phyloP scores from a whole-genome alignment of 2,888 invertebrate species.

The Leptinotarsa juncta region DNA sequence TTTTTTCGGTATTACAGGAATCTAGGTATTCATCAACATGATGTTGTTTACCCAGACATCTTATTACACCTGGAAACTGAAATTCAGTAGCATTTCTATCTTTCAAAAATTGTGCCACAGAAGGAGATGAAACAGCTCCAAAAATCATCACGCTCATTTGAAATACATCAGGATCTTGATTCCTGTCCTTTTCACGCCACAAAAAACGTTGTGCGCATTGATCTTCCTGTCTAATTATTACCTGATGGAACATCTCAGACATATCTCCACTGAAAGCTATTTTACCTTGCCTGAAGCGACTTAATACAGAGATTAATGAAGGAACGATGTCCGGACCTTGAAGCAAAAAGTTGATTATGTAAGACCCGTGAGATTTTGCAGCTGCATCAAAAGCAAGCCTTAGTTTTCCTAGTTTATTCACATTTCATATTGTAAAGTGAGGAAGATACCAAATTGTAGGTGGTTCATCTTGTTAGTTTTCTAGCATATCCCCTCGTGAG shows the following conservation, averaged over 20 bases:
- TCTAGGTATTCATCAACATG: background rate
- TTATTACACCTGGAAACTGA: background rate
- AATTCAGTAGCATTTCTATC: slow-evolving; percentile 15
- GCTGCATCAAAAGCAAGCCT: background rate
- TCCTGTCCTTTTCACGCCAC: too few species aligned
- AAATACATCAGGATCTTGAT: too few species aligned
- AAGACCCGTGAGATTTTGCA: slow-evolving; percentile 12
- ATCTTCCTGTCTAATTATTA: too few species aligned
- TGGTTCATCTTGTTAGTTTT: background rate
- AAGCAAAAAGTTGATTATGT: background rate
- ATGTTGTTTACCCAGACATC: background rate
- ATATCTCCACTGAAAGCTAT: slow-evolving; percentile 12
- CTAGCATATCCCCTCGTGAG: background rate
- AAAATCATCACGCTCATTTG: too few species aligned
- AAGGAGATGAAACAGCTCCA: background rate
- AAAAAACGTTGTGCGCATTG: too few species aligned
- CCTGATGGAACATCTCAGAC: background rate
- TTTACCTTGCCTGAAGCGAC: too few species aligned
- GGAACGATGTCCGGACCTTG: slow-evolving; percentile 14
- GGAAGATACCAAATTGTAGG: background rate
- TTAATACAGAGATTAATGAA: background rate
- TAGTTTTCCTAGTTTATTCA: background rate
- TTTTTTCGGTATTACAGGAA: background rate
- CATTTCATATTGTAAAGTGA: background rate
- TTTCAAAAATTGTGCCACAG: slow-evolving; percentile 21